Percentiles rank a stretch among this genome's conserved stretches.
phyloP scores from a whole-genome alignment of 2,113 vertebrate genomes.

The Salminus brasiliensis region DNA sequence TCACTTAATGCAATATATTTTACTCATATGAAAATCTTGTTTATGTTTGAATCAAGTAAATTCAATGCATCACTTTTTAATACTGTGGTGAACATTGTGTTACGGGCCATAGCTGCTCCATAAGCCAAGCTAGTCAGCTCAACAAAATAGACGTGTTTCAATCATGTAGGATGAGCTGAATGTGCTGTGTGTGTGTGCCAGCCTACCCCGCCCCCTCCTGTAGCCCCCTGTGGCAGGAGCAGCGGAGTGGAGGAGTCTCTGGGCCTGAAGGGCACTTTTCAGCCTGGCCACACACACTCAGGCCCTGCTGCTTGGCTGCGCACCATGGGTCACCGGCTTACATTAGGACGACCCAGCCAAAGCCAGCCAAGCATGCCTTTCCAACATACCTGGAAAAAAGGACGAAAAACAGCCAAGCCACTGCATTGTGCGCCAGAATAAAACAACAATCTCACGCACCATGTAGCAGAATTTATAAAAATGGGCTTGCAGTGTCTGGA shows the following conservation, averaged over 20 bases:
- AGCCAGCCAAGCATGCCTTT: slow-evolving; percentile 63
- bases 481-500: slow-evolving; percentile 12
- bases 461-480: slow-evolving; percentile 32
- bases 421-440: slow-evolving; percentile 50
- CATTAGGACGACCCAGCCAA: slow-evolving; percentile 72
- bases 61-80: neutral
- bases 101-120: neutral
- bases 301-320: slow-evolving; percentile 74
- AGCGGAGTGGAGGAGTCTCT: slow-evolving; percentile 63
- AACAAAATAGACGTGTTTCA: slow-evolving; percentile 29
- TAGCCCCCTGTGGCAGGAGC: slow-evolving; percentile 59
- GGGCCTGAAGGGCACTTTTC: slow-evolving; percentile 77
- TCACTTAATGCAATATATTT: too few species aligned
- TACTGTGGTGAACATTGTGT: neutral
- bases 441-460: slow-evolving; percentile 46
- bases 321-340: slow-evolving; percentile 76
- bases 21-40: too few species aligned
- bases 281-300: slow-evolving; percentile 73
- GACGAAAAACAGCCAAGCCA: slow-evolving; percentile 31
- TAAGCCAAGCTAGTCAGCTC: neutral
- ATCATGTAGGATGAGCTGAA: slow-evolving; percentile 13
- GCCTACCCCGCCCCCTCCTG: slow-evolving; percentile 36
- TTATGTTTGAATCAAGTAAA: too few species aligned
- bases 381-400: slow-evolving; percentile 58
- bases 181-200: neutral